Evolutionary conservation across 2,797 vertebrate genomes (phyloP).

Genomic region (Schizopygopsis pylzovi): DNA sequence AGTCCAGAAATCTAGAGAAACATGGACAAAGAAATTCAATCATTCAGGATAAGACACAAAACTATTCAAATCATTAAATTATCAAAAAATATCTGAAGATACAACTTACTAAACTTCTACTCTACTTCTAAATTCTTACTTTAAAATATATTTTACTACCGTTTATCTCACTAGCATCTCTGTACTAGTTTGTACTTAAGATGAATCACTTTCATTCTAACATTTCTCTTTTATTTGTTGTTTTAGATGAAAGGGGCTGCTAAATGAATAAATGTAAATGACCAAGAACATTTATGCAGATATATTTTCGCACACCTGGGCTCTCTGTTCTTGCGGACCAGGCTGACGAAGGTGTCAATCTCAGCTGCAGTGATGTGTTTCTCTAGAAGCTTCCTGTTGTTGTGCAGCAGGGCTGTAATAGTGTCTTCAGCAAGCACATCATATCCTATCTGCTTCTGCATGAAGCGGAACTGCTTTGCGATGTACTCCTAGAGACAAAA

Average conservation of each 20-base stretch:
- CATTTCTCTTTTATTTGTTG: not conserved
- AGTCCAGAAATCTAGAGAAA: slow-evolving; percentile 91
- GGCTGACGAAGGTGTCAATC: slow-evolving; percentile 97
- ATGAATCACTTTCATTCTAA: slow-evolving; percentile 3
- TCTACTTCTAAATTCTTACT: not conserved
- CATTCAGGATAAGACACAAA: not conserved
- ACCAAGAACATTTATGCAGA: slow-evolving; percentile 15
- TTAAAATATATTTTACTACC: not conserved
- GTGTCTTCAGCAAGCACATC: slow-evolving; percentile 98
- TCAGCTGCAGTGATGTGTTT: slow-evolving; percentile 98
- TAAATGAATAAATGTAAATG: slow-evolving; percentile 32
- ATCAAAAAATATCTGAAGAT: too few species aligned
- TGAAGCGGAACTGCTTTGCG: slow-evolving; percentile 99
- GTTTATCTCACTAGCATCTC: not conserved
- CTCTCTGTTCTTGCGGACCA: slow-evolving; percentile 97
- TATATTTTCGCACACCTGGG: slow-evolving; percentile 78
- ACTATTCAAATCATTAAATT: not conserved
- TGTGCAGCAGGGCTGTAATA: slow-evolving; percentile 95
- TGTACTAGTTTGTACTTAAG: not conserved
- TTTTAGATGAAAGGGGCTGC: slow-evolving; percentile 11
- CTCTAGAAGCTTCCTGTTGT: slow-evolving; percentile 97
- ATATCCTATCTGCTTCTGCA: slow-evolving; percentile 99
- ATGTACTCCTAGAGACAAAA: slow-evolving; percentile 89
- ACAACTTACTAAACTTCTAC: not conserved
- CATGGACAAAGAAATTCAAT: not conserved